Base-by-base conservation (phyloP, 1,140 invertebrate genomes). In the Drosophila tristis region DNA sequence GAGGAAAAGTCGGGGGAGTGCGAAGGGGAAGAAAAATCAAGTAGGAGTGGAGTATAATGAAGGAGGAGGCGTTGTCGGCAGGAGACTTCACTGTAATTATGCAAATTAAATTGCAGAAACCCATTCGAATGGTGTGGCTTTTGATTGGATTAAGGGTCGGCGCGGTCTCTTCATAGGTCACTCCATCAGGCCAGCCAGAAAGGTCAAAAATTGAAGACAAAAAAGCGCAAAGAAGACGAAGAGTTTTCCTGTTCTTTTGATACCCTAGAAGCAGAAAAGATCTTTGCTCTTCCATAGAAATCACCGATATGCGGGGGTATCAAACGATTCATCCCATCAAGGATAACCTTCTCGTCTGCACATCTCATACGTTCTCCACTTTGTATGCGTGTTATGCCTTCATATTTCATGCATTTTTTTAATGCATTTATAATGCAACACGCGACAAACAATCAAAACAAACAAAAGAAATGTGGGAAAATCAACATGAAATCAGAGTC, bases 381-480 rank as follows among this genome's bases (percentile, higher is more conserved):
- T 44, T 49, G 61, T 87, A 78, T 87, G 84, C 84, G 79, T 80
- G 84, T 44, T 67, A 67, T 51, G 70, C 6, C 31, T 11, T 16
- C 16, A 58, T 84, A 70, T 74, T 51, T 87, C 60, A 79, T 87
- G 82, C 82, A 87, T 87, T 87, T 77, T 71, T 71, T 77, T 74
- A 89, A 87, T 87, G 79, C 67, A 79, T 87, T 65, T 67, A 82
- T 79, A 89, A 87, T 89, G 72, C 67, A 54, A 45, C 84, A 87
- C 84, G 76, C 79, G 67, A 85, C 44, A 13, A 54, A n/a, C 39
- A 51, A 16, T 43, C 39, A 51, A 16, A 47, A 15, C 57, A 58
- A 51, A 73, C 62, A 58, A 55, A 44, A 80, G 45, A 29, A 16
- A 15, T 4, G 11, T 4, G 11, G 35, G 26, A 29, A 39, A 39